phyloP scores from a whole-genome alignment of 2,113 vertebrate genomes.

The Bufo bufo region DNA sequence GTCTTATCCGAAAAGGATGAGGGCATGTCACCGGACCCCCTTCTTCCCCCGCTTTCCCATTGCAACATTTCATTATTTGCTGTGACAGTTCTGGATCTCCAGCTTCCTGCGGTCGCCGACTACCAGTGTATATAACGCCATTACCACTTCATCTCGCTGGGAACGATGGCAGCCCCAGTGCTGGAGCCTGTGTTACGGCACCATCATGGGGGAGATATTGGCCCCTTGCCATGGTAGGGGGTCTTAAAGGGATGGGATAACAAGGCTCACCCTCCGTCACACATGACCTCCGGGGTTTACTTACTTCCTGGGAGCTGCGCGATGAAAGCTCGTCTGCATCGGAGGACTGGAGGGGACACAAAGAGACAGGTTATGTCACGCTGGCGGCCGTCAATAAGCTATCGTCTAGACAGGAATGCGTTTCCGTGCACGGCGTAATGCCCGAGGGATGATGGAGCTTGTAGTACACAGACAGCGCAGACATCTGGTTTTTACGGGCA shows the following conservation, averaged over 20 bases:
- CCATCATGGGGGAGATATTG: neutral
- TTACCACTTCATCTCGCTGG: no score
- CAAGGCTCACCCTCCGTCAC: neutral
- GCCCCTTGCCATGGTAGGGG: neutral
- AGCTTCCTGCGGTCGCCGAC: no score
- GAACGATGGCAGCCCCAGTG: no score
- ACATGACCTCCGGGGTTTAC: conserved; percentile 13
- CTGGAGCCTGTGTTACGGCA: no score
- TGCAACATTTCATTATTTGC: no score
- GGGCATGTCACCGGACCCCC: no score
- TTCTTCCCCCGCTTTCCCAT: no score
- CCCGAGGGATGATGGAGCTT: neutral
- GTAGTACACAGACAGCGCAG: no score
- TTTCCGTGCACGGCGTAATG: neutral
- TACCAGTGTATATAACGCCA: no score
- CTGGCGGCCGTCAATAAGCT: neutral
- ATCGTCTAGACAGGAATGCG: neutral
- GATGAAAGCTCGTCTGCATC: conserved; percentile 76
- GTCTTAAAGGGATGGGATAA: neutral
- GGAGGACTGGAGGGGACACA: conserved; percentile 68
- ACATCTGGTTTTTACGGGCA: no score
- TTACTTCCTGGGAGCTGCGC: conserved; percentile 77
- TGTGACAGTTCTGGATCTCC: no score
- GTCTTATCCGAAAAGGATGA: no score
- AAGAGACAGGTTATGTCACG: neutral